Base-by-base conservation (phyloP, 2,888 invertebrate genomes). In the Anaspis maculata region DNA sequence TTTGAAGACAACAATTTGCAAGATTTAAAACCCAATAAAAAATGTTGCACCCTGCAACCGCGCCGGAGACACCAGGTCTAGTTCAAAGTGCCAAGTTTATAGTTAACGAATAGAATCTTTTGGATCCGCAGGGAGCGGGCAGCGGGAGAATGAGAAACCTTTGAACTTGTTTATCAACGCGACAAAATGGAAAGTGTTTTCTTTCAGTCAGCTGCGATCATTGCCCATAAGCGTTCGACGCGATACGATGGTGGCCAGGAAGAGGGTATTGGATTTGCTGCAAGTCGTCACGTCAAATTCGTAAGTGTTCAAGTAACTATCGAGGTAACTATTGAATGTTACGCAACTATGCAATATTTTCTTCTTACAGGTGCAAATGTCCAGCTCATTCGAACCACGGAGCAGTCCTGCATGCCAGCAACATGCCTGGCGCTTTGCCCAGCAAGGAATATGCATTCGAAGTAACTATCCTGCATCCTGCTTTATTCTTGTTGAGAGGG, bases 361-460 rank as follows among this genome's bases (percentile, higher is more conserved):
- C n/a, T n/a, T n/a, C 29, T 39, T 68, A 67, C 54, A 84, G 84
- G 28, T 83, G 83, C 53, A 77, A 74, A 57, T 86, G 86, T 56
- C 86, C 86, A 28, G 78, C 85, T 6, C 86, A 86, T 59, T 76
- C 82, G 47, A 70, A 75, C 33, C 71, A 73, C 16, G 48, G 51
- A 28, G 67, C 67, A 4, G 22, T 23, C 36, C 60, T 69, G 23
- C 64, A 68, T 49, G 66, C 69, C 22, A 58, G 61, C 44, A 56
- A 57, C 3, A 41, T 56, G 13, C 68, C 74, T 27, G 72, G 69
- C 52, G 55, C 68, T 21, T 64, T 68, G 29, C 72, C 69, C 30
- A 62, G n/a, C 77, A 78, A 45, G 57, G 84, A 85, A 56, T 83
- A 84, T 67, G 85, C 83, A 16, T 85, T 85, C 64, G 85, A 85